Evolutionary conservation across 2,113 vertebrate species (phyloP), one percentile per base, ranked within the genome.

Genomic region (Tragelaphus strepsiceros): DNA sequence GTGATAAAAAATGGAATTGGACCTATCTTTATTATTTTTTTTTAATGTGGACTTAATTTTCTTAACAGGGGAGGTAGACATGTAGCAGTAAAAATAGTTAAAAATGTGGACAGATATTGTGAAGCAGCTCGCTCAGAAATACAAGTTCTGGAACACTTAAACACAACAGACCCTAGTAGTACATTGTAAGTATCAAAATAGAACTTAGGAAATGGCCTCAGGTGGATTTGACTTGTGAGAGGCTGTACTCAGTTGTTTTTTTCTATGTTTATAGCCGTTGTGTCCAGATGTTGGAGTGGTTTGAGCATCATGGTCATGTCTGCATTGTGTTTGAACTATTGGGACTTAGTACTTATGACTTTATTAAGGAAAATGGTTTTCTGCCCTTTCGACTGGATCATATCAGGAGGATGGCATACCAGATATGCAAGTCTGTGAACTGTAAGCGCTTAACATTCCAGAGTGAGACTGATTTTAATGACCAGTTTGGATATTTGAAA

Each of bases 301-400:
- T 99, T 98, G 99, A 99, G 94, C 99, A 99, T 98, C 99, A 99
- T 0, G 99, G 99, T 22, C 99, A 99, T 1, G 43, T 99, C 90
- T 99, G 99, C 98, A 99, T 99, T 46, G 98, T 98, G 46, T 99
- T 99, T 98, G 99, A 99, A 98, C 98, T 99, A 32, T 98, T 99
- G 64, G 99, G 99, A 64, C 99, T 99, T 94, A 99, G 99, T 98
- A 99, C 99, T n/a, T 99, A 99, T 0, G 99, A 99, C 96, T 99
- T 99, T 59, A 99, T 99, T 87, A 99, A 99, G 95, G 99, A 99
- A 96, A 99, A 99, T 78, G 98, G 99, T 96, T 99, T 99, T 98
- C 98, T 99, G 95, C 99, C 99, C 2, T 99, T 99, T 83, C 98
- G 99, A 14, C n/a, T 99, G 58, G 99, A 99, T 59, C 99, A 99